A percentile compares a stretch with the other conserved stretches of the same genome.
These are phyloP conservation scores for Hermetia illucens DNA, from an alignment of 1,140 invertebrate genomes.

Conservation along the genomic window DNA sequence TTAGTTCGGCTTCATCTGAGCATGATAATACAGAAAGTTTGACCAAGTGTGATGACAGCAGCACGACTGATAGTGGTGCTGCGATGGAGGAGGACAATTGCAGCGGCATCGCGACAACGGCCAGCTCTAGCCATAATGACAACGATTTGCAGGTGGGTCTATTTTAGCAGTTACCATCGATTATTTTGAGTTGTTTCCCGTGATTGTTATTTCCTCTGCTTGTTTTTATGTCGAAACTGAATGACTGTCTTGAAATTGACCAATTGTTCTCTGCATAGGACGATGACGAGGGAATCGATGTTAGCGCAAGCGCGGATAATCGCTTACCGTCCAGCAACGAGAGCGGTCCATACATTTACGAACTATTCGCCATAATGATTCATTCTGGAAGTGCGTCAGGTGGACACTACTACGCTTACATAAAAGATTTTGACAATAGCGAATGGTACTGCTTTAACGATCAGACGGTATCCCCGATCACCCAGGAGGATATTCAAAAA, in stretches of 20 bases:
- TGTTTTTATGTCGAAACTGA: too few relatives aligned
- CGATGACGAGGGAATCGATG: conserved; percentile 54
- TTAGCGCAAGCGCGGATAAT: conserved; percentile 39
- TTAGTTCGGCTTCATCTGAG: conserved; percentile 2
- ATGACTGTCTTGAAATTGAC: too few relatives aligned
- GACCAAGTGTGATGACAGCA: conserved; percentile 46
- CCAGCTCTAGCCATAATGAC: conserved; percentile 25
- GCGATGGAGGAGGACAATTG: conserved; percentile 49
- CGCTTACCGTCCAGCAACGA: conserved; percentile 14
- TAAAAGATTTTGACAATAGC: conserved; percentile 67
- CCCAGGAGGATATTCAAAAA: conserved; percentile 67
- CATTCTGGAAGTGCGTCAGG: conserved; percentile 84
- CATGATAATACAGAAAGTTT: conserved; percentile 16
- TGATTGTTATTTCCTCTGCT: too few relatives aligned
- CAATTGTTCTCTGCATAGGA: conserved; percentile 16
- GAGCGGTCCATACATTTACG: conserved; percentile 66
- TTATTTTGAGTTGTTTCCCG: too few relatives aligned
- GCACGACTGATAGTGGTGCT: conserved; percentile 53
- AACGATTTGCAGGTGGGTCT: conserved; percentile 16
- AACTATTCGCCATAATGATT: conserved; percentile 87
- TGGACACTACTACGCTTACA: conserved; percentile 89
- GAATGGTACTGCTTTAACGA: conserved; percentile 80
- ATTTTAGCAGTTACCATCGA: conserved; percentile 1
- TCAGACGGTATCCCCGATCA: conserved; percentile 57
- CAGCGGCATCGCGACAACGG: conserved; percentile 23